Evolutionary conservation across 2,113 vertebrate genomes (phyloP).

Genomic region (Pimephales promelas): DNA sequence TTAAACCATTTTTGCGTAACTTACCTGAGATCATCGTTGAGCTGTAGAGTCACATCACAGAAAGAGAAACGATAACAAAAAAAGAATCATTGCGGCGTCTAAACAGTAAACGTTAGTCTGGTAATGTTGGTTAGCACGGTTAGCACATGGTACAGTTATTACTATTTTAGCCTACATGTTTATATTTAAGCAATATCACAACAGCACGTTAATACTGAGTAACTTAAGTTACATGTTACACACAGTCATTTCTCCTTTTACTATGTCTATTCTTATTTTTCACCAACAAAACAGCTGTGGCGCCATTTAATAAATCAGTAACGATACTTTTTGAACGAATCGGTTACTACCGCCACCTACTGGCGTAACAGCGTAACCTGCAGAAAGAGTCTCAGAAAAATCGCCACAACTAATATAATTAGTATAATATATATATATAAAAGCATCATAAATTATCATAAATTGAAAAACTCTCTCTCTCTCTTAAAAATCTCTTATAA

Average conservation of each 20-base stretch:
- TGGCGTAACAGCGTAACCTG: neutral
- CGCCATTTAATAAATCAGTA: neutral
- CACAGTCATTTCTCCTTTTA: neutral
- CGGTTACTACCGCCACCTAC: neutral
- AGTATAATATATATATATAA: too few species aligned
- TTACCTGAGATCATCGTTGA: too few species aligned
- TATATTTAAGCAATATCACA: neutral
- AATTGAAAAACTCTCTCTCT: too few species aligned
- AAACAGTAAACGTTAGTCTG: too few species aligned
- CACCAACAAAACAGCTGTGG: neutral
- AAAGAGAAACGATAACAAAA: neutral
- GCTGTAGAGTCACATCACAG: too few species aligned
- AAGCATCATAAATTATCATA: too few species aligned
- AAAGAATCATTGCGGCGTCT: neutral
- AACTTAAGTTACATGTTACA: neutral
- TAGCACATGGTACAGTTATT: neutral
- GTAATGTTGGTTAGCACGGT: too few species aligned
- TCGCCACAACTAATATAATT: neutral
- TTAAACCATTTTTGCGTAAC: too few species aligned
- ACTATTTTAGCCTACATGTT: neutral
- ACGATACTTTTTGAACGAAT: neutral
- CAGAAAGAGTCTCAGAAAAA: neutral
- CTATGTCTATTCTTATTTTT: neutral
- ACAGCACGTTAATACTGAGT: neutral
- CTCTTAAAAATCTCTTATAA: too few species aligned